Conservation (phyloP, 1,140 invertebrate species). For the Brachystomella parvula region DNA sequence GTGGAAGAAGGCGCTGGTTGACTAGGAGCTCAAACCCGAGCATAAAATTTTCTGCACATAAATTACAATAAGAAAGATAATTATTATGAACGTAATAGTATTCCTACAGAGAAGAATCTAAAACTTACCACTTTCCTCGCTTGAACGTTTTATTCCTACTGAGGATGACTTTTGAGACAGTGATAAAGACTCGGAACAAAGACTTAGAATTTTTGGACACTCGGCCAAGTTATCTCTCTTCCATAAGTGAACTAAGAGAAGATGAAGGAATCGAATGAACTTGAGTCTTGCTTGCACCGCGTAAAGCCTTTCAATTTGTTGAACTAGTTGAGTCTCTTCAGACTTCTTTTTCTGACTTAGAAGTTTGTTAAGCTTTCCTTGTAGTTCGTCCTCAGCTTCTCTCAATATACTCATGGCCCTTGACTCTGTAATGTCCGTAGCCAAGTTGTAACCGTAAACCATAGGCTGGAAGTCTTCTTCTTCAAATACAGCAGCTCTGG, state of each 20-base stretch:
- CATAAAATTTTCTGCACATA: conserved; percentile 39
- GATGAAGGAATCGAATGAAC: conserved; percentile 35
- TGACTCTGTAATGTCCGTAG: conserved; percentile 70
- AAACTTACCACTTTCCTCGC: conserved; percentile 25
- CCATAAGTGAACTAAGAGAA: conserved; percentile 36
- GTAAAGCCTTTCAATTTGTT: conserved; percentile 21
- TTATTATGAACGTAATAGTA: too few species aligned
- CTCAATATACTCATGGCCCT: conserved; percentile 71
- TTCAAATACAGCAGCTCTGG: conserved; percentile 73
- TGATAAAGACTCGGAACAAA: conserved; percentile 26
- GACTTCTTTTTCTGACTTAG: conserved; percentile 32
- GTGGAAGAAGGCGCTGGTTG: conserved; percentile 87
- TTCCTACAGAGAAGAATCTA: not conserved
- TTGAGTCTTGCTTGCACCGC: conserved; percentile 36
- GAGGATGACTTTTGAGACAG: conserved; percentile 22
- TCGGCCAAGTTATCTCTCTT: conserved; percentile 30
- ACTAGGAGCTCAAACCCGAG: conserved; percentile 92
- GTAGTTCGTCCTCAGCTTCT: conserved; percentile 86
- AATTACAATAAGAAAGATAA: conserved; percentile 7
- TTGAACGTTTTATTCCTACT: conserved; percentile 24
- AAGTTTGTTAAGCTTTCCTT: conserved; percentile 55
- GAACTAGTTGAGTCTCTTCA: conserved; percentile 5
- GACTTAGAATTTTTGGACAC: conserved; percentile 24
- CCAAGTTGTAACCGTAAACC: conserved; percentile 82
- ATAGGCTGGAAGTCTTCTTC: conserved; percentile 94